Evolutionary conservation across 2,888 invertebrate species (phyloP), one percentile per base, ranked within the genome.

Genomic region (Cremastobaeus sp.): DNA sequence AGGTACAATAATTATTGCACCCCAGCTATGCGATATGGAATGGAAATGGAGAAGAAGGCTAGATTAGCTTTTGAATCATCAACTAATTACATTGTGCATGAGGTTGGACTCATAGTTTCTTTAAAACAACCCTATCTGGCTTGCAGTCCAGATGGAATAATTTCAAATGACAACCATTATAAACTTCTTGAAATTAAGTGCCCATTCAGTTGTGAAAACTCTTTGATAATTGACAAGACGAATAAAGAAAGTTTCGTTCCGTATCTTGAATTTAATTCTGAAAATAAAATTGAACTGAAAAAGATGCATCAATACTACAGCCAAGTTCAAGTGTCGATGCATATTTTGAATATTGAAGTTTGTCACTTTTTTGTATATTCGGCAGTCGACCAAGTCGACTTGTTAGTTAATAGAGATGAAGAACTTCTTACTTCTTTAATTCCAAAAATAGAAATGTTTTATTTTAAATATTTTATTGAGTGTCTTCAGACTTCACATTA

Each of bases 391-490:
- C 18, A 18, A 18, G 17, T 17, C 8, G 4, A 17, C 11, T 6
- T 39, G 1, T 18, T 6, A 18, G 18, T 39, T 8, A 5, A 1
- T 2, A 28, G 47, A 47, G 18, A 62, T 17, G 54, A 52, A 0
- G 28, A 60, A 15, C n/a, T 69, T 11, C 8, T 43, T 17, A 21
- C 35, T 8, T n/a, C 5, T 11, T 18, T 62, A 2, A 54, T 69
- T 21, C 69, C 54, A 28, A 60, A 60, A 60, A 69, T 69, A n/a
- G 69, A 70, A 41, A 4, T 2, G 8, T 70, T 70, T 62, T 70
- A 70, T 37, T 70, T 62, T 11, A 43, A 8, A 1, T 25, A 52
- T 28, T 48, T 34, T 18, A 28, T 48, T 28, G 5, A 14, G 15
- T 15, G 2, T 37, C 37, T 43, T 20, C 15, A 37, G 9, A 32